These are phyloP conservation scores for Champsocephalus gunnari DNA, from an alignment of 2,797 vertebrate genomes.

Conservation along the genomic window DNA sequence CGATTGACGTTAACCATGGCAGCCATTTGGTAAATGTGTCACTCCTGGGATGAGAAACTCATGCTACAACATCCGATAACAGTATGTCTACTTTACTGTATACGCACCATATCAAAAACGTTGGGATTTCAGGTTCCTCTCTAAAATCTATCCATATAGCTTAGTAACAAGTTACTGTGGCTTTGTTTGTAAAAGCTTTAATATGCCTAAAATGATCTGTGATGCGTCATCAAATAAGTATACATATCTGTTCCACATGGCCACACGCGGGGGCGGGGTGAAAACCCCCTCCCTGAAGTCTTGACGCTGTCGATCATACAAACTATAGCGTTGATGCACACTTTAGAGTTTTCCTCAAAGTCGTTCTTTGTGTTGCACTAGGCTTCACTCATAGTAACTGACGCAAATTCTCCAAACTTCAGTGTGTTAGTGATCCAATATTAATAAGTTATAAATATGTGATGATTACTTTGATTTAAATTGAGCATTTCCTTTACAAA, in stretches of 20 bases:
- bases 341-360: background rate
- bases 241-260: background rate
- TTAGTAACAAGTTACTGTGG: background rate
- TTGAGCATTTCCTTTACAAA: background rate
- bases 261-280: background rate
- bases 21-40: constrained; percentile 3
- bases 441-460: background rate
- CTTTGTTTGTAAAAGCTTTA: background rate
- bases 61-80: background rate
- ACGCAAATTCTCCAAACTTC: background rate
- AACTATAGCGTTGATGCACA: background rate
- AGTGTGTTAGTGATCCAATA: background rate
- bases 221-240: background rate
- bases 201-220: background rate
- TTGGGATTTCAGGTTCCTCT: background rate
- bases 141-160: constrained; percentile 12
- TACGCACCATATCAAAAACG: background rate
- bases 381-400: background rate
- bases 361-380: background rate
- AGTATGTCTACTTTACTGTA: background rate
- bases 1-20: background rate
- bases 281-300: background rate
- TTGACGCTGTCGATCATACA: background rate
- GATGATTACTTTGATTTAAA: background rate
- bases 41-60: constrained; percentile 15